Conservation (phyloP, 2,113 vertebrate species). For the Ochotona curzoniae region DNA sequence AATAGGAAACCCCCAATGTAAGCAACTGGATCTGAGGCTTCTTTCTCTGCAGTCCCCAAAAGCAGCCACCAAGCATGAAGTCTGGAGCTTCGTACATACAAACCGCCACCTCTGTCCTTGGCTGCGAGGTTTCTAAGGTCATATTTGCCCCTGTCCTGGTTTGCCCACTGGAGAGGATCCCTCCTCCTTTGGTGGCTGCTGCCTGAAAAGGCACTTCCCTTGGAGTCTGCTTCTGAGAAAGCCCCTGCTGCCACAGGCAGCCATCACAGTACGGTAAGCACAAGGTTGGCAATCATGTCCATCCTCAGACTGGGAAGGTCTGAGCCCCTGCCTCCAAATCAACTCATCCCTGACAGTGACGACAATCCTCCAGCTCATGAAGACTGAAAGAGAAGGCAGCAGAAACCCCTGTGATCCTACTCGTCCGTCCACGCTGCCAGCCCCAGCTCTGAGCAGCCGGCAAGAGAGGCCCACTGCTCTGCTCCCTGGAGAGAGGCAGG, state of each 20-base stretch:
- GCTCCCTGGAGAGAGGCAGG: not conserved
- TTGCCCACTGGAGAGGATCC: not conserved
- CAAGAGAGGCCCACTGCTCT: not conserved
- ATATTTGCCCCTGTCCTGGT: not conserved
- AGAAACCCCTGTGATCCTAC: not conserved
- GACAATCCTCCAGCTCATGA: not conserved
- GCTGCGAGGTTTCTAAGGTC: not conserved
- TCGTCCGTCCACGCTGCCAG: not conserved
- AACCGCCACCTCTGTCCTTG: not conserved
- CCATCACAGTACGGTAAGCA: rapidly evolving
- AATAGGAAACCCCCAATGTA: not conserved
- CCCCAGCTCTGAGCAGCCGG: not conserved
- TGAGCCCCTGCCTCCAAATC: not conserved
- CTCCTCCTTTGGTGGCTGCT: not conserved
- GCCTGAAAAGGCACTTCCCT: not conserved
- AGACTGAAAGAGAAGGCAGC: not conserved
- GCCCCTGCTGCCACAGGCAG: not conserved
- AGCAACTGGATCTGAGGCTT: too few species aligned
- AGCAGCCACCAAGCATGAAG: not conserved
- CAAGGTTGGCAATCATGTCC: not conserved
- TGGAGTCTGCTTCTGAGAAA: not conserved
- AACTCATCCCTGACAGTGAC: not conserved
- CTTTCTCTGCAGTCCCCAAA: not conserved
- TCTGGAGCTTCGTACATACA: not conserved
- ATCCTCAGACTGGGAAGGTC: not conserved